Evolutionary conservation across 2,113 vertebrate genomes (phyloP), one percentile per base, ranked within the genome.

Genomic region (Grus americana): DNA sequence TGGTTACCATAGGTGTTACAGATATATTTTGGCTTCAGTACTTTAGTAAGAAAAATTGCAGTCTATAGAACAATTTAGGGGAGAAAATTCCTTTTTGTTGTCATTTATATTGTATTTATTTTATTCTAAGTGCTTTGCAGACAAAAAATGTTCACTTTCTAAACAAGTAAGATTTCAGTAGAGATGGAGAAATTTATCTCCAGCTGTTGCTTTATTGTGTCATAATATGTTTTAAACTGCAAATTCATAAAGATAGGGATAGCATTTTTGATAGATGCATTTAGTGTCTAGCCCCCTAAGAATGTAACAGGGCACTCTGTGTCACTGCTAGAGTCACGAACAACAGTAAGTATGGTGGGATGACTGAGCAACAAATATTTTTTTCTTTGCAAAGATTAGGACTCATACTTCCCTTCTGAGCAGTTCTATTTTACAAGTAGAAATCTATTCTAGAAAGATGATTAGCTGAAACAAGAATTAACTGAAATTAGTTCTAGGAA

Each of bases 1-100:
- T 97, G 97, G 96, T 97, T 95, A 92, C 93, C 82, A 92, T 82
- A 92, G 90, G 86, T 82, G 82, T 68, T 67, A 95, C 81, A 92
- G 92, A 95, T 93, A 52, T 78, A 96, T 96, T 97, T 96, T 95
- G 96, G 89, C 94, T 91, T 88, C 78, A 70, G 66, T 85, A 79
- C 81, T 93, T 95, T 23, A 82, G 59, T 36, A 93, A 79, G 71
- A 91, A 89, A 88, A 93, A 86, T 80, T 90, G 82, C 92, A 91
- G 92, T 95, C 78, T 90, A 88, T 93, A 91, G 92, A 93, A 88
- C 66, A 93, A 88, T 86, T 90, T 36, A 83, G 54, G n/a, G 20
- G 12, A 82, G n/a, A 82, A 85, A 91, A 94, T 46, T 83, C 40
- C 61, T 79, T 94, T 91, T 80, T 58, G 42, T 84, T 92, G 57